Base-by-base conservation (phyloP, 1,140 invertebrate species). In the Aphaenogaster ashmeadi region DNA sequence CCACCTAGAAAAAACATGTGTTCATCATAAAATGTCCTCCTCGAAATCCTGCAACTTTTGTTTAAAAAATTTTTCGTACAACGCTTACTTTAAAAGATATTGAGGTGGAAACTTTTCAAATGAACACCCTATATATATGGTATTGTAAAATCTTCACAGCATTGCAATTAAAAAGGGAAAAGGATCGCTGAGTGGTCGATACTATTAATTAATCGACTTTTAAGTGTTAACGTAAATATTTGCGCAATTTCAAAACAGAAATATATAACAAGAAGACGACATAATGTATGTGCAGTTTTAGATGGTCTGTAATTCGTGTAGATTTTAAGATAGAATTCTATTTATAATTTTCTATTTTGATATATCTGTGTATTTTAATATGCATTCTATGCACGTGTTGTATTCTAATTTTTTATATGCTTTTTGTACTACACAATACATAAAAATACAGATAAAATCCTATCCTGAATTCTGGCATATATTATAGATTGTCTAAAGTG, bases 321-420 rank as follows among this genome's bases (percentile, higher is more conserved):
- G 27, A 56, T 56, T 56, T 60, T 3, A 60, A 1, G 4, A 1
- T 38, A 66, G 36, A 66, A 41, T 41, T 21, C 1, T 9, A 41
- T 66, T 66, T 66, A 21, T n/a, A 64, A n/a, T 8, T 64, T 36
- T 38, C 36, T 11, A 64, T 64, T 36, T 64, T 64, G 11, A 62
- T 15, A 62, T 62, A 38, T 21, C 1, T 41, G 15, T 66, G 5
- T 15, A 18, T 66, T 66, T 21, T 41, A 66, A 41, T 54, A 54
- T 56, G 50, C 18, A 54, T 6, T 66, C 9, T n/a, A 36, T 66
- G 0, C n/a, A 64, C 11, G n/a, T 66, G 3, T 41, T 62, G 11
- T 6, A 36, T 36, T 15, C 18, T 36, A 27, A 62, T 62, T 36
- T 8, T 15, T 36, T 6, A 60, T 36, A 62, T 36, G 36, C 1